phyloP scores from a whole-genome alignment of 2,797 vertebrate species.

The Knipowitschia caucasica region DNA sequence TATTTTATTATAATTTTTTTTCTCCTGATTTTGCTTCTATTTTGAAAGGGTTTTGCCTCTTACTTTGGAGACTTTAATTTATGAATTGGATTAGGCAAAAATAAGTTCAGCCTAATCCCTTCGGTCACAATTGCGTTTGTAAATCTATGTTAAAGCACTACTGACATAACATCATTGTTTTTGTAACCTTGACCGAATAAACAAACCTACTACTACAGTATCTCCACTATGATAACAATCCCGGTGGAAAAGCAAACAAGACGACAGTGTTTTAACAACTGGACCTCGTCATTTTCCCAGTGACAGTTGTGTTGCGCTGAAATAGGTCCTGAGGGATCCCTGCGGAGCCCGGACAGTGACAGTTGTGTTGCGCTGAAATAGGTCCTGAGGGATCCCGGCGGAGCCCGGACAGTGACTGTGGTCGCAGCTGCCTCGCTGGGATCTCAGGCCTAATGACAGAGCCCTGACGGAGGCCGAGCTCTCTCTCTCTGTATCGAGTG shows the following conservation, averaged over 20 bases:
- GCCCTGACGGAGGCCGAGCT: constrained; percentile 56
- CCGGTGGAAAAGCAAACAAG: constrained; percentile 28
- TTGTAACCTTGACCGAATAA: no score
- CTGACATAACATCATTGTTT: no score
- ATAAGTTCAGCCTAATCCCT: no score
- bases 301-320: constrained; percentile 65
- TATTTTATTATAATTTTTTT: no score
- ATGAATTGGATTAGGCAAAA: no score
- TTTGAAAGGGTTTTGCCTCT: no score
- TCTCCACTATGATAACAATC: constrained; percentile 15
- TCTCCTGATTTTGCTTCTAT: no score
- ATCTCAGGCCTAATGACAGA: constrained; percentile 56
- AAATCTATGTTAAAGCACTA: no score
- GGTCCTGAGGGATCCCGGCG: constrained; percentile 29
- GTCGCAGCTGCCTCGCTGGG: constrained; percentile 65
- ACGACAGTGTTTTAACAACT: constrained; percentile 43
- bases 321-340: constrained; percentile 41
- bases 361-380: constrained; percentile 65
- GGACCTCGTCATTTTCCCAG: constrained; percentile 33
- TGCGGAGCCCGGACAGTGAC: constrained; percentile 47
- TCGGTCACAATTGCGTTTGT: no score
- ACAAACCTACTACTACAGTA: constrained; percentile 23
- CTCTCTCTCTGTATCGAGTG: constrained; percentile 54
- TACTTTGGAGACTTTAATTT: no score
- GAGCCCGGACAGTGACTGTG: constrained; percentile 69